Evolutionary conservation across 2,888 invertebrate species (phyloP).

Genomic region (Physocephala rufipes): DNA sequence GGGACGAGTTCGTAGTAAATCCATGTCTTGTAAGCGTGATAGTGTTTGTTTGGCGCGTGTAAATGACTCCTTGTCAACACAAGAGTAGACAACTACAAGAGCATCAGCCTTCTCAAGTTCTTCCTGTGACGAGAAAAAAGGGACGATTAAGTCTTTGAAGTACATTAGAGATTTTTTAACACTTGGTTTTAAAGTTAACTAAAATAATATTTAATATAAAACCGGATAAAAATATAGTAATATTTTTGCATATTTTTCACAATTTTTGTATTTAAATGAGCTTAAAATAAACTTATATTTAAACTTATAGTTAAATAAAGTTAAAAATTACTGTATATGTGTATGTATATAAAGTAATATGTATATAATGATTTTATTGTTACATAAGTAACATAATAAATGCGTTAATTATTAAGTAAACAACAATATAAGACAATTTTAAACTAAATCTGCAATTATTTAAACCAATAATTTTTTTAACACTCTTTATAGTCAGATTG

Average conservation of each 20-base stretch:
- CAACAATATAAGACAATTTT: too few relatives aligned
- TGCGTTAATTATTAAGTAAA: too few relatives aligned
- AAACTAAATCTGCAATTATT: too few relatives aligned
- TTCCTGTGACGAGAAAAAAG: slow-evolving; percentile 69
- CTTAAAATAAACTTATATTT: too few relatives aligned
- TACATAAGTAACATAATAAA: not conserved
- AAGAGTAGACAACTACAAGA: slow-evolving; percentile 89
- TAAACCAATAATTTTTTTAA: too few relatives aligned
- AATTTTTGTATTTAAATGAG: too few relatives aligned
- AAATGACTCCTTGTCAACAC: slow-evolving; percentile 89
- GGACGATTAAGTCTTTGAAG: not conserved
- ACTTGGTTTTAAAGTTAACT: not conserved
- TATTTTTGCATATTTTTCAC: too few relatives aligned
- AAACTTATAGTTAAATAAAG: too few relatives aligned
- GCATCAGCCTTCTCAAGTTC: slow-evolving; percentile 84
- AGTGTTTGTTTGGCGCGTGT: slow-evolving; percentile 83
- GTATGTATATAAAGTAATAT: not conserved
- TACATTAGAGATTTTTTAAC: slow-evolving; percentile 19
- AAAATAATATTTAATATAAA: too few relatives aligned
- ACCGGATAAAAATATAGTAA: too few relatives aligned
- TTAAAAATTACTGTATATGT: not conserved
- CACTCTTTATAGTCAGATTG: too few relatives aligned
- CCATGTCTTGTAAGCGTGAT: slow-evolving; percentile 80
- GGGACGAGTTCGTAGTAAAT: slow-evolving; percentile 79
- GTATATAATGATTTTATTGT: not conserved